These are phyloP conservation scores for Mactromeris polynyma DNA, from an alignment of 2,888 invertebrate genomes.

Conservation along the genomic window DNA sequence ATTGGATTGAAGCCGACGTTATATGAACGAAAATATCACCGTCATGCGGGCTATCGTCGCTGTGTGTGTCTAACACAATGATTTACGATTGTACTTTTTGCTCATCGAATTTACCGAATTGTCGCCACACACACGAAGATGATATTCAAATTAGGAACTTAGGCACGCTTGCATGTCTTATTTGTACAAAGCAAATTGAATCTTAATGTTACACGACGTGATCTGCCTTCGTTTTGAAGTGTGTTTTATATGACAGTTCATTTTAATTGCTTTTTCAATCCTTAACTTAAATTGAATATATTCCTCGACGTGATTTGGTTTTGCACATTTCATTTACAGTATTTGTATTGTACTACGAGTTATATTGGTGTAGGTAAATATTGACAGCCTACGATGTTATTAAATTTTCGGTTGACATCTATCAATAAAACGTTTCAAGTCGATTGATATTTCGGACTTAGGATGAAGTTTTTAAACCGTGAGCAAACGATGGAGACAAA, in stretches of 20 bases:
- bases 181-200: constrained; percentile 1
- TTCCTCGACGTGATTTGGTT: not conserved
- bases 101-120: not conserved
- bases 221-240: not conserved
- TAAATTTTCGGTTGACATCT: not conserved
- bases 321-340: not conserved
- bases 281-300: not conserved
- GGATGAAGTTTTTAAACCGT: not conserved
- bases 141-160: not conserved
- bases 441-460: not conserved
- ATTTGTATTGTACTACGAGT: not conserved
- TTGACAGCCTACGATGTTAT: not conserved
- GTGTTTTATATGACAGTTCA: constrained; percentile 8
- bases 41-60: not conserved
- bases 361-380: not conserved
- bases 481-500: not conserved
- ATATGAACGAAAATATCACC: not conserved
- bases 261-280: constrained; percentile 7
- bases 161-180: not conserved
- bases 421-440: not conserved
- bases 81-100: not conserved
- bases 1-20: not conserved
- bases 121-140: not conserved
- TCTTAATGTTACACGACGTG: not conserved
- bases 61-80: not conserved